Conservation (phyloP, 2,797 vertebrate species). For the Lagodon rhomboides region DNA sequence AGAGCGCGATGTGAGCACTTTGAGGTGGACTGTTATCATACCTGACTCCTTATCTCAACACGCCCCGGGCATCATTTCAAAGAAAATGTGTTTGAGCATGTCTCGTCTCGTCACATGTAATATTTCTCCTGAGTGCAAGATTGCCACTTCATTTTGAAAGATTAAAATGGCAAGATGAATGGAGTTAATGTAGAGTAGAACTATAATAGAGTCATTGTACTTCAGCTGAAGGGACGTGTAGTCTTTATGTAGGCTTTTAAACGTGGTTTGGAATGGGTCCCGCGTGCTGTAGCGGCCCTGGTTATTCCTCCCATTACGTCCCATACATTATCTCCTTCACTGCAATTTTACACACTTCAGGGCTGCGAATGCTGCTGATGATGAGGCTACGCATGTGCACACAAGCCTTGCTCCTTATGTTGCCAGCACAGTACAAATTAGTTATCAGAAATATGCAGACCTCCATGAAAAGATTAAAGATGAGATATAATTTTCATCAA, state of each 20-base stretch:
- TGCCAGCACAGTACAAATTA: conserved; percentile 10
- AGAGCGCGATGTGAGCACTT: conserved; percentile 32
- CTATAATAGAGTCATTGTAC: conserved; percentile 8
- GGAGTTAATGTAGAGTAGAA: conserved; percentile 20
- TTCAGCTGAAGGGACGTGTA: conserved; percentile 14
- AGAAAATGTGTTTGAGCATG: conserved; percentile 65
- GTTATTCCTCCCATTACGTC: conserved; percentile 12
- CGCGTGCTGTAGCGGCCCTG: neutral
- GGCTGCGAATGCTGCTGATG: neutral
- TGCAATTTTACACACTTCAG: neutral
- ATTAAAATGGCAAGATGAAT: conserved; percentile 43
- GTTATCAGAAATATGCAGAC: conserved; percentile 42
- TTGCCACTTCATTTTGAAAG: conserved; percentile 48
- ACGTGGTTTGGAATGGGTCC: conserved; percentile 22
- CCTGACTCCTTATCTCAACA: conserved; percentile 66
- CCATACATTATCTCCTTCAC: conserved; percentile 3
- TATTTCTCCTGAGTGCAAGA: conserved; percentile 25
- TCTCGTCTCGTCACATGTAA: conserved; percentile 38
- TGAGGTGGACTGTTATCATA: conserved; percentile 68
- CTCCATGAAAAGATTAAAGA: conserved; percentile 16
- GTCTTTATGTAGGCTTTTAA: conserved; percentile 15
- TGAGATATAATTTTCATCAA: conserved; percentile 14
- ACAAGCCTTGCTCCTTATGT: conserved; percentile 2
- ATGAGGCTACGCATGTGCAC: conserved; percentile 12
- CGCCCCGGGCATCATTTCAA: conserved; percentile 58